Evolutionary conservation across 2,888 invertebrate species (phyloP).

Genomic region (Drosophila histrio): DNA sequence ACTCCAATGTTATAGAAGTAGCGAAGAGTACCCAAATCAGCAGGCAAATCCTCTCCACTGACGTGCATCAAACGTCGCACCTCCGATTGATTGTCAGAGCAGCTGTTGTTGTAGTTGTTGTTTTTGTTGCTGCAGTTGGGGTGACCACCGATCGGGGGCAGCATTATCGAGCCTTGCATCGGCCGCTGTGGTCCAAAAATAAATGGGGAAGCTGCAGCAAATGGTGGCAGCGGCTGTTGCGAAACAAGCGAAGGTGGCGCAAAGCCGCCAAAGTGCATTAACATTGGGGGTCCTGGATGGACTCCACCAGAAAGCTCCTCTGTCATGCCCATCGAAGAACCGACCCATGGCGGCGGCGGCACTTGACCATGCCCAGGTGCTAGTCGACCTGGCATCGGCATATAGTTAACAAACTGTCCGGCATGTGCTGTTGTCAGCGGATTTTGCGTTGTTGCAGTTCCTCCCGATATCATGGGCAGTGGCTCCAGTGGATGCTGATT

Average conservation of each 20-base stretch:
- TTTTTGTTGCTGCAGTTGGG: background rate
- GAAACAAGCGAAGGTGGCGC: slow-evolving; percentile 22
- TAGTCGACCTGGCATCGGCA: slow-evolving; percentile 30
- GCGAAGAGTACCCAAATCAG: slow-evolving; percentile 87
- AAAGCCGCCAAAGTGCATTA: slow-evolving; percentile 52
- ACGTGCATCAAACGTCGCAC: slow-evolving; percentile 73
- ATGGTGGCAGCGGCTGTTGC: slow-evolving; percentile 12
- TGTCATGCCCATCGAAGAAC: slow-evolving; percentile 12
- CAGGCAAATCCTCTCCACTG: slow-evolving; percentile 79
- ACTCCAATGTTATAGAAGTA: slow-evolving; percentile 89
- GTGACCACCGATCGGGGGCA: background rate
- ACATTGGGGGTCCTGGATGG: slow-evolving; percentile 41
- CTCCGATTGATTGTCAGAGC: slow-evolving; percentile 27
- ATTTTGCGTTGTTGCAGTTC: background rate
- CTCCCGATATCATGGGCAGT: background rate
- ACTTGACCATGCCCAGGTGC: slow-evolving; percentile 22
- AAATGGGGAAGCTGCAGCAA: slow-evolving; percentile 13
- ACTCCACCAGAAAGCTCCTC: slow-evolving; percentile 36
- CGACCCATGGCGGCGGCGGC: slow-evolving; percentile 36
- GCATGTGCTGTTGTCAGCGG: background rate
- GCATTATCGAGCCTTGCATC: slow-evolving; percentile 4
- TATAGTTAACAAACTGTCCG: slow-evolving; percentile 33
- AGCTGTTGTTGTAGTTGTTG: background rate
- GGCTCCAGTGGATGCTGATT: slow-evolving; percentile 1
- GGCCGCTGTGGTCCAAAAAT: slow-evolving; percentile 28